phyloP scores from a whole-genome alignment of 1,140 invertebrate species.

The Aphis gossypii region DNA sequence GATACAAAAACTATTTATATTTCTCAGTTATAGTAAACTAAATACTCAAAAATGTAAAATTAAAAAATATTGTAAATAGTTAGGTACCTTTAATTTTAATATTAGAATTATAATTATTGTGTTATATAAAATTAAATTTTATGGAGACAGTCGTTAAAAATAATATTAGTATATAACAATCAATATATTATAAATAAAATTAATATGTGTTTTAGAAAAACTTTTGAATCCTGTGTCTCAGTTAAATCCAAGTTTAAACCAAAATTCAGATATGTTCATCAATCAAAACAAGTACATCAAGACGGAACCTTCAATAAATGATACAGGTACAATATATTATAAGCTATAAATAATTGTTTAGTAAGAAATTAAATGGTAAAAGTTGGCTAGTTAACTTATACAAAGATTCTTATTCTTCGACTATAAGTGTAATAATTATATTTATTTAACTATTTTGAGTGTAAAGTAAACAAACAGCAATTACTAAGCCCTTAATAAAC shows the following conservation, averaged over 20 bases:
- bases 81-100: not conserved
- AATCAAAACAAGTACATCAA: constrained; percentile 54
- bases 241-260: constrained; percentile 32
- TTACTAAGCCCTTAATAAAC: not conserved
- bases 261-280: constrained; percentile 47
- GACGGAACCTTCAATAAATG: constrained; percentile 40
- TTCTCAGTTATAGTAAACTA: not conserved
- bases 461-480: not conserved
- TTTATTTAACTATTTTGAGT: not conserved
- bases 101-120: not conserved
- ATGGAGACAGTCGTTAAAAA: not conserved
- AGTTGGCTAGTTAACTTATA: not conserved
- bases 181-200: constrained; percentile 26
- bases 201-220: constrained; percentile 59
- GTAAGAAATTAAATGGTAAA: not conserved
- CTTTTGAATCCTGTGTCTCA: constrained; percentile 53
- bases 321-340: constrained; percentile 35
- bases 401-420: not conserved
- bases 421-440: not conserved
- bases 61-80: not conserved
- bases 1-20: not conserved
- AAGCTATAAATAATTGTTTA: not conserved
- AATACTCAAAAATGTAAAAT: not conserved
- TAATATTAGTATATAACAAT: not conserved
- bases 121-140: too few species aligned